Percentiles rank a stretch among this genome's conserved stretches.
phyloP scores from a whole-genome alignment of 1,140 invertebrate species.

The Protaetia brevitarsis region DNA sequence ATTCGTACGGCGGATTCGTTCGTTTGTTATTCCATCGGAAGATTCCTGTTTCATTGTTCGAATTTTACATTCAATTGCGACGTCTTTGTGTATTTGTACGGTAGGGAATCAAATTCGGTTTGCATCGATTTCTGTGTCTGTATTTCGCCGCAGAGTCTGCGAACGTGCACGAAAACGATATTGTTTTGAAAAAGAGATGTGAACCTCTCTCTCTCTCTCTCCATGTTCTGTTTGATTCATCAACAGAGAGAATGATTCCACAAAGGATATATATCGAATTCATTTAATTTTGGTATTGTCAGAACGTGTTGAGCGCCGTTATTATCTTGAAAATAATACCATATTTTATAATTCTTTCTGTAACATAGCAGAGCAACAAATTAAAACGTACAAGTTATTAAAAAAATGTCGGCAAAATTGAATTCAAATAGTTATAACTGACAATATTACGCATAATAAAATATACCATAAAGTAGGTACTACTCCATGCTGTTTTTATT shows the following conservation, averaged over 20 bases:
- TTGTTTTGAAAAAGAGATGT: not conserved
- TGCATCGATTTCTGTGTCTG: not conserved
- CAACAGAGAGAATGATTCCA: not conserved
- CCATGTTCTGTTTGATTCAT: not conserved
- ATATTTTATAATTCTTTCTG: too few species aligned
- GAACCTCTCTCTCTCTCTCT: not conserved
- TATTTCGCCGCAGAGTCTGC: not conserved
- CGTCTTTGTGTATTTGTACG: slow-evolving; percentile 8
- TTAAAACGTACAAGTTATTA: too few species aligned
- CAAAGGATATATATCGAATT: too few species aligned
- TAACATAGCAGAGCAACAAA: too few species aligned
- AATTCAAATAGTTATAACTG: too few species aligned
- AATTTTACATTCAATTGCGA: slow-evolving; percentile 15
- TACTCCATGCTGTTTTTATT: too few species aligned
- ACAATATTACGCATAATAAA: too few species aligned
- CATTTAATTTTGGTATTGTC: too few species aligned
- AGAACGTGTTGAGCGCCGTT: too few species aligned
- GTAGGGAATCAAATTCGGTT: not conserved
- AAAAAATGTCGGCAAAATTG: too few species aligned
- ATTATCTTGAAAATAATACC: too few species aligned
- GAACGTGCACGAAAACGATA: not conserved
- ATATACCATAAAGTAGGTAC: too few species aligned
- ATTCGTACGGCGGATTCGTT: not conserved
- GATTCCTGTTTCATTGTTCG: slow-evolving; percentile 14
- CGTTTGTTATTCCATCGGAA: slow-evolving; percentile 2